Conservation (phyloP, 1,140 invertebrate genomes). For the Tetragonula clypearis region DNA sequence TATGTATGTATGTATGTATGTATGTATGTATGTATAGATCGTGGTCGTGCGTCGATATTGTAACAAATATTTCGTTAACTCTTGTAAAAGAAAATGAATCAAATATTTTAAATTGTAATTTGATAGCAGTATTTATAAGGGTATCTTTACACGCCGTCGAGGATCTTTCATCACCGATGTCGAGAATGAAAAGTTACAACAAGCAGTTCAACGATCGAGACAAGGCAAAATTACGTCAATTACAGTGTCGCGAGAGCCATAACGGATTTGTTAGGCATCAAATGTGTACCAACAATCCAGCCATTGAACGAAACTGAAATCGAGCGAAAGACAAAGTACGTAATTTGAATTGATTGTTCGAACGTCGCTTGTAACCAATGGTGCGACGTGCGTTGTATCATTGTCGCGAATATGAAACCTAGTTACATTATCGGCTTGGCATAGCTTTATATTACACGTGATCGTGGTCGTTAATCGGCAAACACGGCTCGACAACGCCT, state of each 20-base stretch:
- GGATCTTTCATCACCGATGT: not conserved
- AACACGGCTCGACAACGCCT: slow-evolving; percentile 27
- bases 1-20: too few relatives aligned
- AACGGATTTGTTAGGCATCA: not conserved
- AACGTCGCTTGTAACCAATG: too few relatives aligned
- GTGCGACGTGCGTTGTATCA: not conserved
- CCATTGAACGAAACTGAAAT: not conserved
- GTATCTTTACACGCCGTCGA: too few relatives aligned
- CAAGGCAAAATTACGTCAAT: not conserved
- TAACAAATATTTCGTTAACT: too few relatives aligned
- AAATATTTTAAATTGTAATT: too few relatives aligned
- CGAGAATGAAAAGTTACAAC: not conserved
- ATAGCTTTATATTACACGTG: not conserved
- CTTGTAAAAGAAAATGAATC: too few relatives aligned
- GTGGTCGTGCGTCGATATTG: too few relatives aligned
- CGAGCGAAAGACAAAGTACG: not conserved
- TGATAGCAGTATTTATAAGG: too few relatives aligned
- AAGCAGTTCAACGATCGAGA: not conserved
- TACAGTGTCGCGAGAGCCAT: not conserved
- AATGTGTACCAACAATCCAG: not conserved
- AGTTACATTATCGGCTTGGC: slow-evolving; percentile 10
- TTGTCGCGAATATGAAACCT: slow-evolving; percentile 8
- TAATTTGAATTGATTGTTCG: not conserved
- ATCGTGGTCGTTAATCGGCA: slow-evolving; percentile 42
- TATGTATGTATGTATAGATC: too few relatives aligned